These are phyloP conservation scores for Bimastos eiseni DNA, from an alignment of 2,888 invertebrate species.

Conservation along the genomic window DNA sequence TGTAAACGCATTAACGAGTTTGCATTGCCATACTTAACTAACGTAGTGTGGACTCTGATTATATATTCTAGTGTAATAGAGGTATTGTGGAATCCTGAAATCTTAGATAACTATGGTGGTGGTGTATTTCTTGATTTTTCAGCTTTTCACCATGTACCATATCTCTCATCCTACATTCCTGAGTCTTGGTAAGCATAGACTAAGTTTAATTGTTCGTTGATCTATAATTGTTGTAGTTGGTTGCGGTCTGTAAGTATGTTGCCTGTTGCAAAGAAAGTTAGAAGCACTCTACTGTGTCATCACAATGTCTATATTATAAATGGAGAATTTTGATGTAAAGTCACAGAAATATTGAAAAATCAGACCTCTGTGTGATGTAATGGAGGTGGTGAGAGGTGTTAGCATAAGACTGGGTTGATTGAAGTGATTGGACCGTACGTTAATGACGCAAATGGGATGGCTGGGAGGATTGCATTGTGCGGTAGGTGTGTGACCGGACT, in stretches of 20 bases:
- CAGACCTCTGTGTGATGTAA: no score
- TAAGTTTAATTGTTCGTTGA: not conserved
- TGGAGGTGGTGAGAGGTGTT: no score
- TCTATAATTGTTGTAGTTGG: not conserved
- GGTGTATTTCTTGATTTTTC: constrained; percentile 40
- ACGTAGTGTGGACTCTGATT: not conserved
- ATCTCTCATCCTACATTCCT: constrained; percentile 53
- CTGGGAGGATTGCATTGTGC: no score
- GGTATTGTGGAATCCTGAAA: not conserved
- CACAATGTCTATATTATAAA: no score
- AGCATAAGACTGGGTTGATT: no score
- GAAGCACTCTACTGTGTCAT: not conserved
- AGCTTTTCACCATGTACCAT: constrained; percentile 63
- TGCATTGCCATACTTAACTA: no score
- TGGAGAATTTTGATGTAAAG: no score
- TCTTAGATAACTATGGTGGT: not conserved
- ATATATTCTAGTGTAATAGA: not conserved
- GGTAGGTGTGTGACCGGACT: no score
- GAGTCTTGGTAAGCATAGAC: constrained; percentile 55
- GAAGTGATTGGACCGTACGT: no score
- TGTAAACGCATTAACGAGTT: no score
- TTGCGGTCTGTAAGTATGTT: not conserved
- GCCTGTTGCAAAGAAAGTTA: not conserved
- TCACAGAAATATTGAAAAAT: no score
- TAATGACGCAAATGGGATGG: no score